phyloP scores from a whole-genome alignment of 2,797 vertebrate species.

The Anniella stebbinsi region DNA sequence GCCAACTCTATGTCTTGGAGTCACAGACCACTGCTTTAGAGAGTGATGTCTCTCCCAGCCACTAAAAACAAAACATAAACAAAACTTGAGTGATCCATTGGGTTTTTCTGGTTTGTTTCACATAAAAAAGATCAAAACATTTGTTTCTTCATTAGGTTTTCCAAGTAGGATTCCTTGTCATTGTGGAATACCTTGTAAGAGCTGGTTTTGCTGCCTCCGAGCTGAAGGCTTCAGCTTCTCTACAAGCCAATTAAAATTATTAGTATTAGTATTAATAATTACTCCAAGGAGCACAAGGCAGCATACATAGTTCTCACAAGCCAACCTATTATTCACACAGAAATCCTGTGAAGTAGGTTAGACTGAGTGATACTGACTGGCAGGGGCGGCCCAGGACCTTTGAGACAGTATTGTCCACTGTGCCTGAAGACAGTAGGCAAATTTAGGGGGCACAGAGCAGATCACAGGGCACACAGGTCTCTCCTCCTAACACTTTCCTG shows the following conservation, averaged over 20 bases:
- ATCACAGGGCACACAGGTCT: no score
- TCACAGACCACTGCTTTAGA: background rate
- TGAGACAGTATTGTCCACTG: no score
- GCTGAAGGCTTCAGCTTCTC: background rate
- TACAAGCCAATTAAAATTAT: background rate
- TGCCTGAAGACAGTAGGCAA: no score
- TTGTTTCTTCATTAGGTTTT: background rate
- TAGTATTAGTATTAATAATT: background rate
- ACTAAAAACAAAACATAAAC: background rate
- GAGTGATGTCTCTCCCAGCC: background rate
- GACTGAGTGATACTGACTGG: background rate
- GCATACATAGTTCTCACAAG: background rate
- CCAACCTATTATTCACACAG: background rate
- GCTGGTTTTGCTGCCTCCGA: background rate
- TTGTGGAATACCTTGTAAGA: background rate
- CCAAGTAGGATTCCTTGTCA: background rate
- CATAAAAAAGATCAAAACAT: background rate
- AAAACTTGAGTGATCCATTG: background rate
- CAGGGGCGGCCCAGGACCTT: no score
- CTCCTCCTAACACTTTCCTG: no score
- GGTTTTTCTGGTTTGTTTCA: background rate
- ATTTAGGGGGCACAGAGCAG: no score
- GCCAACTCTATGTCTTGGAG: background rate
- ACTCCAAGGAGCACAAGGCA: background rate
- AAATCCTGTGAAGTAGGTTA: background rate